These are phyloP conservation scores for Zaprionus obscuricornis DNA, from an alignment of 2,888 invertebrate species.

Conservation along the genomic window DNA sequence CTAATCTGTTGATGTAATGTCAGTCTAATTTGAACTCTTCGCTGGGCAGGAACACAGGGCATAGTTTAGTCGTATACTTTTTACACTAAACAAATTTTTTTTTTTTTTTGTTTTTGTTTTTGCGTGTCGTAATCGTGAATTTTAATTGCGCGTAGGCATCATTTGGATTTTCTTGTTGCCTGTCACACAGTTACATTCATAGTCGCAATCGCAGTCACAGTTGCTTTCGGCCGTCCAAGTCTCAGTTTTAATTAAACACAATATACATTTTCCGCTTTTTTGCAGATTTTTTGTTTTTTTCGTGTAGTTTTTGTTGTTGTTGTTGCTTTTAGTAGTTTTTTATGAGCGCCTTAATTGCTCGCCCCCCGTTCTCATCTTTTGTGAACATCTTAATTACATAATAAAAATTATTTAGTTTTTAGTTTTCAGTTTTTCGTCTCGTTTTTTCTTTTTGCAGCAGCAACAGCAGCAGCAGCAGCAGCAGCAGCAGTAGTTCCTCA, in stretches of 20 bases:
- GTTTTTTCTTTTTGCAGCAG: no score
- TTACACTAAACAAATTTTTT: no score
- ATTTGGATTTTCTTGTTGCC: constrained; percentile 52
- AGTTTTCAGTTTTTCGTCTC: no score
- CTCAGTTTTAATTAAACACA: constrained; percentile 77
- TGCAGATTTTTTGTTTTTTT: constrained; percentile 61
- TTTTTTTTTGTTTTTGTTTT: constrained; percentile 8
- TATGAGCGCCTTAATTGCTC: constrained; percentile 62
- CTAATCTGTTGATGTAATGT: no score
- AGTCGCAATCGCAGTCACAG: constrained; percentile 24
- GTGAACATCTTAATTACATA: constrained; percentile 76
- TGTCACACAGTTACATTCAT: constrained; percentile 11
- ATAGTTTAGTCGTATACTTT: not conserved
- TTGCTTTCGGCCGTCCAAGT: no score
- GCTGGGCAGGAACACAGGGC: no score
- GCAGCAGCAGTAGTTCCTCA: constrained; percentile 17
- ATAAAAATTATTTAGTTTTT: constrained; percentile 72
- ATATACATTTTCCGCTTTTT: constrained; percentile 77
- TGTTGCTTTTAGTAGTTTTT: constrained; percentile 42
- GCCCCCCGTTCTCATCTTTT: constrained; percentile 60
- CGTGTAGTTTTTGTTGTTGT: constrained; percentile 23
- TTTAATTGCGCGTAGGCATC: constrained; percentile 77
- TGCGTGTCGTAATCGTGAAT: constrained; percentile 54
- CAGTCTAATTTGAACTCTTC: no score
- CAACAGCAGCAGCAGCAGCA: no score